phyloP scores from a whole-genome alignment of 2,797 vertebrate species.

The Danio tinwini region DNA sequence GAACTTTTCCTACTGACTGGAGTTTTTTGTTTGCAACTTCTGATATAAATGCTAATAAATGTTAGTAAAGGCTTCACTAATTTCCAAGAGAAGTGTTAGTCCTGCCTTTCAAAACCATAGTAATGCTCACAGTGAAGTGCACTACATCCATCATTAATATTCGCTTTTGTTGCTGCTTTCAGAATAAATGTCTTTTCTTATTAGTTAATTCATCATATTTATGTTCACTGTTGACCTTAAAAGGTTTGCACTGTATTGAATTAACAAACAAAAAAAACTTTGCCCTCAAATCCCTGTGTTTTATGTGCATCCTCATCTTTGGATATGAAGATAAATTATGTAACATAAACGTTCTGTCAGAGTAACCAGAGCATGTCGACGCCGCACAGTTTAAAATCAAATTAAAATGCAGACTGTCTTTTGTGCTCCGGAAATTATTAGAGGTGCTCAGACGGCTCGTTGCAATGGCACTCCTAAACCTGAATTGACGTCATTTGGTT shows the following conservation, averaged over 20 bases:
- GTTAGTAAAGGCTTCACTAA: not conserved
- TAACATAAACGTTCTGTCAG: constrained; percentile 44
- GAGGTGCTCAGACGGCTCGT: constrained; percentile 11
- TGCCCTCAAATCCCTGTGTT: not conserved
- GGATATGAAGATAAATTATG: constrained; percentile 51
- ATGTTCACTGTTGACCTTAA: constrained; percentile 44
- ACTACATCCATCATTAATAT: constrained; percentile 6
- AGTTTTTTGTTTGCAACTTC: not conserved
- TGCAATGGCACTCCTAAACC: constrained; percentile 33
- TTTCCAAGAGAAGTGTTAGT: constrained; percentile 12
- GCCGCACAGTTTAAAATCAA: constrained; percentile 20
- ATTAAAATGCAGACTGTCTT: constrained; percentile 53
- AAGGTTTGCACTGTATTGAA: not conserved
- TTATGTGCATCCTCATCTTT: constrained; percentile 19
- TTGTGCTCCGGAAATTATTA: constrained; percentile 49
- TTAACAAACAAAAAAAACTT: not conserved
- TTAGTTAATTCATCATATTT: constrained; percentile 53
- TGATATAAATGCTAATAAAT: not conserved
- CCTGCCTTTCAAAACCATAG: constrained; percentile 38
- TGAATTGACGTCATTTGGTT: constrained; percentile 34
- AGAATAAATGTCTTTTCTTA: constrained; percentile 38
- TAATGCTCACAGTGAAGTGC: constrained; percentile 14
- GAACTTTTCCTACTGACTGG: not conserved
- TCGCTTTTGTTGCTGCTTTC: constrained; percentile 25
- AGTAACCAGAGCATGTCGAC: constrained; percentile 52